Evolutionary conservation across 2,888 invertebrate genomes (phyloP).

Genomic region (Steinernema carpocapsae): DNA sequence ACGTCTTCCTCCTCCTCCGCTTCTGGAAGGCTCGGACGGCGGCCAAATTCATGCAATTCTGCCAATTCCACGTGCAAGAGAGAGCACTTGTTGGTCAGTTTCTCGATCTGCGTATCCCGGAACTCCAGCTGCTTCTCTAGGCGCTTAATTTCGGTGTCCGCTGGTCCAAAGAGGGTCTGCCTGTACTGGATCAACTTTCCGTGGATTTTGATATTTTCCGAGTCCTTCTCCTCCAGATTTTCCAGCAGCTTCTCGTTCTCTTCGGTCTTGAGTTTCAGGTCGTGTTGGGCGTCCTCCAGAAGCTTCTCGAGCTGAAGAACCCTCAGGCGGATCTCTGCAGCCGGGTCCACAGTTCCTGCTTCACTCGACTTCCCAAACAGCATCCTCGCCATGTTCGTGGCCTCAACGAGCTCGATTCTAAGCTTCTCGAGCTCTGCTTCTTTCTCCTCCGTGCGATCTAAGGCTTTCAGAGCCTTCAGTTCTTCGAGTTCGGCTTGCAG

Average conservation of each 20-base stretch:
- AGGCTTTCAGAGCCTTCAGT: constrained; percentile 40
- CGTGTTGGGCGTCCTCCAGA: constrained; percentile 38
- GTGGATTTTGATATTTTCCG: constrained; percentile 30
- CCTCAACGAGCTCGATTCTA: constrained; percentile 49
- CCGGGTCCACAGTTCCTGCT: constrained; percentile 47
- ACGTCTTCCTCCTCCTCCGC: constrained; percentile 27
- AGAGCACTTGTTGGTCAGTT: constrained; percentile 60
- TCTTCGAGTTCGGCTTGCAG: constrained; percentile 45
- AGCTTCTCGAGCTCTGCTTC: constrained; percentile 64
- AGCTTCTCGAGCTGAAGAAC: constrained; percentile 54
- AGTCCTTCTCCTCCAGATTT: constrained; percentile 52
- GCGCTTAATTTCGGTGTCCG: constrained; percentile 49
- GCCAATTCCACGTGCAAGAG: constrained; percentile 57
- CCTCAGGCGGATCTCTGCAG: constrained; percentile 52
- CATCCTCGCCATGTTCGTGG: constrained; percentile 52
- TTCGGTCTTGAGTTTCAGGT: constrained; percentile 44
- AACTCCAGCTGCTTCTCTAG: constrained; percentile 61
- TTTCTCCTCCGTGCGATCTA: constrained; percentile 51
- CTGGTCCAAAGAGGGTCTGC: constrained; percentile 49
- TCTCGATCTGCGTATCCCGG: constrained; percentile 62
- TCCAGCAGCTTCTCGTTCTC: constrained; percentile 46
- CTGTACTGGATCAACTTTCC: constrained; percentile 8
- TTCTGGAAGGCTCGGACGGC: not conserved
- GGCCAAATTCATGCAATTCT: constrained; percentile 36
- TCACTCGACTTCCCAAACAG: constrained; percentile 48